These are phyloP conservation scores for Pituophis catenifer DNA, from an alignment of 2,113 vertebrate genomes.

Conservation along the genomic window DNA sequence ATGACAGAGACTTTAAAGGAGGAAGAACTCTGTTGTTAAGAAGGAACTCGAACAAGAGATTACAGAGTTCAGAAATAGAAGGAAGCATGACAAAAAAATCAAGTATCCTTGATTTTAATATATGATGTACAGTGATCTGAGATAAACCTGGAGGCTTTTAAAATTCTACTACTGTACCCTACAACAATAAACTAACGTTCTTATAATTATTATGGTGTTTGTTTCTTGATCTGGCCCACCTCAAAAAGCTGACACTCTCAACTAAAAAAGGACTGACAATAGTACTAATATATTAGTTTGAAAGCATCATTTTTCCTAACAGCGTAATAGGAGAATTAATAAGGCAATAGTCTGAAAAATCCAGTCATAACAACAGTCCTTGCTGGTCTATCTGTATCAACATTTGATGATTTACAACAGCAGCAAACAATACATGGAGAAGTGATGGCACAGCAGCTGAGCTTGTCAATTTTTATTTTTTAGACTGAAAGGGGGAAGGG, in stretches of 20 bases:
- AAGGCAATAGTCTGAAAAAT: conserved; percentile 9
- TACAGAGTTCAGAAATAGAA: not conserved
- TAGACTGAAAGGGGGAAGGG: not conserved
- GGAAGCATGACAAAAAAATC: not conserved
- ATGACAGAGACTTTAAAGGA: not conserved
- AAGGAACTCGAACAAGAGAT: not conserved
- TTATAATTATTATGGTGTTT: not conserved
- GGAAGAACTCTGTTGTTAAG: not conserved
- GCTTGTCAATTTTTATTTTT: conserved; percentile 25
- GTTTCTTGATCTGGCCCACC: not conserved
- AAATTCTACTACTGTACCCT: not conserved
- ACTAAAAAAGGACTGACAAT: not conserved
- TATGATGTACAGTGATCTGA: not conserved
- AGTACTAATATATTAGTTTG: not conserved
- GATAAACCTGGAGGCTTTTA: not conserved
- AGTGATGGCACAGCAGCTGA: conserved; percentile 45
- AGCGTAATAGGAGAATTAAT: conserved; percentile 1
- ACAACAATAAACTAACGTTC: not conserved
- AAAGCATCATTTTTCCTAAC: not conserved
- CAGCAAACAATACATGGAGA: conserved; percentile 26
- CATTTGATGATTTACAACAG: conserved; percentile 4
- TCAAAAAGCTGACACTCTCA: not conserved
- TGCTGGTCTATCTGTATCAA: conserved; percentile 21
- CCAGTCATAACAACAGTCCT: not conserved
- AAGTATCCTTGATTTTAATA: not conserved